Conservation (phyloP, 2,113 vertebrate species). For the Numida meleagris region DNA sequence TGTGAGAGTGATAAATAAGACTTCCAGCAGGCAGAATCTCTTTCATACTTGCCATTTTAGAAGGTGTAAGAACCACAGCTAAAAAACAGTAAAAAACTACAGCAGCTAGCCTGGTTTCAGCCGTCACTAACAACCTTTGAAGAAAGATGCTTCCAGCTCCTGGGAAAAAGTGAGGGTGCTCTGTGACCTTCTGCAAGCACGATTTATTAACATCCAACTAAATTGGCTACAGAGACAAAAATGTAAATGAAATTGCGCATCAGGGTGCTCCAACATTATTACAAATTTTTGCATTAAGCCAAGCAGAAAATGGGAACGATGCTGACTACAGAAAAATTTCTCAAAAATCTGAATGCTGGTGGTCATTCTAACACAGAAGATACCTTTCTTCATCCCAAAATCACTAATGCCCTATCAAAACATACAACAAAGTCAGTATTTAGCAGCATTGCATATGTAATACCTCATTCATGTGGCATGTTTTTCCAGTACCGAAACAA, state of each 20-base stretch:
- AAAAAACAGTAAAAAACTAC: neutral
- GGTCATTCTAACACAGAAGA: neutral
- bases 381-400: neutral
- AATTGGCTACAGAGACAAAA: conserved; percentile 56
- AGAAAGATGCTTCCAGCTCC: neutral
- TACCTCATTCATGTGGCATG: neutral
- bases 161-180: conserved; percentile 29
- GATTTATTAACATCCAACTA: conserved; percentile 64
- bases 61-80: neutral
- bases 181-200: conserved; percentile 28
- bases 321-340: neutral
- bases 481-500: conserved; percentile 5
- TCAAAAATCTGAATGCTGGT: neutral
- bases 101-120: neutral
- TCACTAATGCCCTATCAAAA: conserved; percentile 10
- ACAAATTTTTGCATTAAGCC: neutral
- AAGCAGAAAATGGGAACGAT: conserved; percentile 20
- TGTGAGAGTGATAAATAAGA: neutral
- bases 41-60: neutral
- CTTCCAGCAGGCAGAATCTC: neutral
- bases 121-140: neutral
- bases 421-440: neutral
- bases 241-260: neutral
- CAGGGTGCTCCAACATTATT: conserved; percentile 6
- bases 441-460: conserved; percentile 8